Conservation (phyloP, 2,888 invertebrate species). For the Norana najaformis region DNA sequence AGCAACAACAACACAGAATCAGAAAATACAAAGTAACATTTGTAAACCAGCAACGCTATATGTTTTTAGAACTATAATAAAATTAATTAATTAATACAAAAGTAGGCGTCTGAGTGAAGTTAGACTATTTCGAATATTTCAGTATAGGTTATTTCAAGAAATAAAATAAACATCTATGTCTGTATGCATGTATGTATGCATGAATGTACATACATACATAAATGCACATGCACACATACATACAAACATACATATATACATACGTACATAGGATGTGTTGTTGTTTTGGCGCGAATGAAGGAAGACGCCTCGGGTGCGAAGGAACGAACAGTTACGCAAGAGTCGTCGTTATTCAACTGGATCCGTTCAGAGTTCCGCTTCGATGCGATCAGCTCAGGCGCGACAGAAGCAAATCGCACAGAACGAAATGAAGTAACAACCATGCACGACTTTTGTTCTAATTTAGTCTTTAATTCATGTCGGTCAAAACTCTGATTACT, state of each 20-base stretch:
- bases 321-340: slow-evolving; percentile 31
- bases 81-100: too few species aligned
- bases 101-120: too few species aligned
- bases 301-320: slow-evolving; percentile 31
- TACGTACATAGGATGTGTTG: not conserved
- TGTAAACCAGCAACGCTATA: too few species aligned
- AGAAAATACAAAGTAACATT: too few species aligned
- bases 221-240: not conserved
- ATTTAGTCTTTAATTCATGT: not conserved
- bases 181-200: too few species aligned
- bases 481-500: too few species aligned
- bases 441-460: slow-evolving; percentile 13
- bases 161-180: too few species aligned
- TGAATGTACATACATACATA: too few species aligned
- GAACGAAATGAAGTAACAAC: not conserved
- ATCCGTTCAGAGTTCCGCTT: slow-evolving; percentile 25
- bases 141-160: too few species aligned
- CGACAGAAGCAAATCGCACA: slow-evolving; percentile 17
- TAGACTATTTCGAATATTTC: too few species aligned
- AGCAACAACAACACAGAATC: too few species aligned
- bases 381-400: not conserved
- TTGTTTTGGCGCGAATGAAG: slow-evolving; percentile 1
- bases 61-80: too few species aligned
- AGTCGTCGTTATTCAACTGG: slow-evolving; percentile 36
- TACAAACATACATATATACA: not conserved